phyloP scores from a whole-genome alignment of 1,140 invertebrate genomes.

The Euwallacea fornicatus region DNA sequence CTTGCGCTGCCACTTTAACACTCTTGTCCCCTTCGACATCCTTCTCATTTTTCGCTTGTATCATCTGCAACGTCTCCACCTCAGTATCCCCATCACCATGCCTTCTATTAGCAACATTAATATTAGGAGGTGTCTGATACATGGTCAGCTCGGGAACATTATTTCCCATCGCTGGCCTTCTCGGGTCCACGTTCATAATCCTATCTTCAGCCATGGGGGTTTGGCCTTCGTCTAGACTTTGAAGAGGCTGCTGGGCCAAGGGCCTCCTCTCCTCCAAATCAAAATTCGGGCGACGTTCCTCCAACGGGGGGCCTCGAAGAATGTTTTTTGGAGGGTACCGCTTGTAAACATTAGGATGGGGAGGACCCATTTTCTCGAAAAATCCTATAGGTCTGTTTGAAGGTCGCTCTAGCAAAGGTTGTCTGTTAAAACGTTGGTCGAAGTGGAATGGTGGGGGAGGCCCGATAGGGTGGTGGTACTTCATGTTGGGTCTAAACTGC shows the following conservation, averaged over 20 bases:
- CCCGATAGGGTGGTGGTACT: slow-evolving; percentile 20
- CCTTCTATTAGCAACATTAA: slow-evolving; percentile 44
- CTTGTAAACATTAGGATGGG: slow-evolving; percentile 45
- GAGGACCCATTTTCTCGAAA: slow-evolving; percentile 56
- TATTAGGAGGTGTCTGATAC: slow-evolving; percentile 49
- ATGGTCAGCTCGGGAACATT: slow-evolving; percentile 42
- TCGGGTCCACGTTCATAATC: slow-evolving; percentile 42
- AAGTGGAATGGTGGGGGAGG: slow-evolving; percentile 28
- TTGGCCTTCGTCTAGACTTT: slow-evolving; percentile 38
- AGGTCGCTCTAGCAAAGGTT: slow-evolving; percentile 51
- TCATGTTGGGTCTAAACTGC: slow-evolving; percentile 66
- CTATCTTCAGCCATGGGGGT: slow-evolving; percentile 40
- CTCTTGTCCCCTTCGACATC: slow-evolving; percentile 38
- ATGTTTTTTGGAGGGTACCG: slow-evolving; percentile 45
- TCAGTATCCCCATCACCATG: slow-evolving; percentile 43
- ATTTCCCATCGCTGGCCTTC: slow-evolving; percentile 35
- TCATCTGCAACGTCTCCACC: slow-evolving; percentile 68
- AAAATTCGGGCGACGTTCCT: background rate
- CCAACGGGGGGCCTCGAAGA: slow-evolving; percentile 18
- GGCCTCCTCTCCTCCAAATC: slow-evolving; percentile 31
- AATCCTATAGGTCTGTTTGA: slow-evolving; percentile 51
- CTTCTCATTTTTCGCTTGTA: slow-evolving; percentile 55
- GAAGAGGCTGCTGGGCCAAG: slow-evolving; percentile 33
- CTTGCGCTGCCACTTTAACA: slow-evolving; percentile 32
- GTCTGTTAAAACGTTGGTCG: slow-evolving; percentile 45